phyloP scores from a whole-genome alignment of 1,140 invertebrate genomes.

The Bombus huntii region DNA sequence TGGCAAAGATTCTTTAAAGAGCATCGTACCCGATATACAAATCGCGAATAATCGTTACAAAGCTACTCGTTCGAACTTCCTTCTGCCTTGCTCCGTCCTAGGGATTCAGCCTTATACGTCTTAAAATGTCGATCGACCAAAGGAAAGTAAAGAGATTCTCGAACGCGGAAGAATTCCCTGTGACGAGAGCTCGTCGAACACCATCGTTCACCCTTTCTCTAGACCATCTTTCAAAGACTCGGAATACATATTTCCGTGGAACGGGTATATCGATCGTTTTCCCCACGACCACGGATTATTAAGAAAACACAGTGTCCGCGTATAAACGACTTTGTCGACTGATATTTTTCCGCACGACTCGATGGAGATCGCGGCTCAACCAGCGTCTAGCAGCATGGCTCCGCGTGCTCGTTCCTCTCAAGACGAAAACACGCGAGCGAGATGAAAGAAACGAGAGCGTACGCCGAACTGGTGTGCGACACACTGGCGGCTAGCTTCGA shows the following conservation, averaged over 20 bases:
- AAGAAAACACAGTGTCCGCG: neutral
- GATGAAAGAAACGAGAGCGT: conserved; percentile 36
- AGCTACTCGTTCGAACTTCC: neutral
- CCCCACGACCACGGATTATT: neutral
- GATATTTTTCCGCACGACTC: neutral
- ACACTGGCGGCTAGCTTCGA: conserved; percentile 54
- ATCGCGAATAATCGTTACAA: no score
- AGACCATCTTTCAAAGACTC: neutral
- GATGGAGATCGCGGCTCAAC: neutral
- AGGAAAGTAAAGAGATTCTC: neutral
- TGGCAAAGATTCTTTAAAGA: neutral
- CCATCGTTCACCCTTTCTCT: neutral
- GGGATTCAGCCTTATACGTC: neutral
- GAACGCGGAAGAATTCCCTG: no score
- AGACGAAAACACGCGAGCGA: neutral
- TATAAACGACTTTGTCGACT: rapidly evolving
- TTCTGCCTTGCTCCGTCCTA: neutral
- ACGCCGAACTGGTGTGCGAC: conserved; percentile 33
- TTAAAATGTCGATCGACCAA: neutral
- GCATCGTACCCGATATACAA: neutral
- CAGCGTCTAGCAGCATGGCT: conserved; percentile 41
- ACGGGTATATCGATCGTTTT: neutral
- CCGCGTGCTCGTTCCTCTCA: neutral
- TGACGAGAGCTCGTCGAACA: no score
- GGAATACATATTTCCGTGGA: no score